Conservation (phyloP, 2,888 invertebrate species). For the Coenonympha glycerion region DNA sequence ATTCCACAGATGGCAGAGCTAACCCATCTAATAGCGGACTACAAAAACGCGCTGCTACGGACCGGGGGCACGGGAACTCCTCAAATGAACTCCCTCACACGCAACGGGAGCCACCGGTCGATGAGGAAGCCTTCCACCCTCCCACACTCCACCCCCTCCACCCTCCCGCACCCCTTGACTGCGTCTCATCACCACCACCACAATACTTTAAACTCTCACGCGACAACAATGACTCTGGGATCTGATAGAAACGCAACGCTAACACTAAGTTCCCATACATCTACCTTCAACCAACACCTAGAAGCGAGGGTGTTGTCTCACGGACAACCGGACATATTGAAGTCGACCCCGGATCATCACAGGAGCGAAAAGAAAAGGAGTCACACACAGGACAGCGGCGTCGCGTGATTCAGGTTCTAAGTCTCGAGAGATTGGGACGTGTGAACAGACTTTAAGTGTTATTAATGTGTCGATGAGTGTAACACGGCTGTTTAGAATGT, state of each 20-base stretch:
- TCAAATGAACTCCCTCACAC: slow-evolving; percentile 84
- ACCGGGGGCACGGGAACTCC: slow-evolving; percentile 85
- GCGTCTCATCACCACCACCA: slow-evolving; percentile 44
- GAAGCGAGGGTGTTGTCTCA: slow-evolving; percentile 55
- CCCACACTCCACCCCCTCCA: slow-evolving; percentile 68
- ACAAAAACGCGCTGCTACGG: slow-evolving; percentile 91
- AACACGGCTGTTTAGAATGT: slow-evolving; percentile 11
- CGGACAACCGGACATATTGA: slow-evolving; percentile 88
- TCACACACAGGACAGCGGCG: slow-evolving; percentile 51
- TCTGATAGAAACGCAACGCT: slow-evolving; percentile 61
- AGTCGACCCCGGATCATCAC: slow-evolving; percentile 90
- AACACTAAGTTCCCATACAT: slow-evolving; percentile 60
- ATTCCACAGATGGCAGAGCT: slow-evolving; percentile 89
- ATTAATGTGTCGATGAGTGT: slow-evolving; percentile 4
- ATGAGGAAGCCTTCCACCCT: slow-evolving; percentile 59
- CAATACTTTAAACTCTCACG: slow-evolving; percentile 77
- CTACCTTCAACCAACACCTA: slow-evolving; percentile 45
- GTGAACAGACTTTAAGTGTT: slow-evolving; percentile 2
- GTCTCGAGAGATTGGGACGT: slow-evolving; percentile 18
- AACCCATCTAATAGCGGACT: slow-evolving; percentile 93
- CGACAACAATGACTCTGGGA: slow-evolving; percentile 59
- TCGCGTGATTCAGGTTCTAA: slow-evolving; percentile 53
- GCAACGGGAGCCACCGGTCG: slow-evolving; percentile 81
- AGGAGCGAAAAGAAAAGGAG: slow-evolving; percentile 58
- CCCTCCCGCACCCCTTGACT: slow-evolving; percentile 37